Percentiles rank a stretch among this genome's conserved stretches.
Conservation (phyloP, 1,140 invertebrate genomes). For the Penaeus chinensis region DNA sequence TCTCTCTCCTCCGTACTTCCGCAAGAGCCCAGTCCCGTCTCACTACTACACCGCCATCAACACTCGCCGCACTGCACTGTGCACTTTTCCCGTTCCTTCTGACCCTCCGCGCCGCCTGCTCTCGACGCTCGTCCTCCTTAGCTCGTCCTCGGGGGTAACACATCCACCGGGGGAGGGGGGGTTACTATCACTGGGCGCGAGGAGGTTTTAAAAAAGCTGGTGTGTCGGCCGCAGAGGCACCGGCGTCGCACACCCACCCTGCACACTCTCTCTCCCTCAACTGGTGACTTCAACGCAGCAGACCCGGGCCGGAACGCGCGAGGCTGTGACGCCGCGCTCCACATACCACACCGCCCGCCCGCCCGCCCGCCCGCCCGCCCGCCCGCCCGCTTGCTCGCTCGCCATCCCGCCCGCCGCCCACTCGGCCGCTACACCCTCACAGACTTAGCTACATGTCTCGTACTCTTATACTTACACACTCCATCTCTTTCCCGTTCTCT, state of each 20-base stretch:
- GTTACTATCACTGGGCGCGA: too few relatives aligned
- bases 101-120: too few relatives aligned
- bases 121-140: too few relatives aligned
- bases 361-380: neutral
- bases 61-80: neutral
- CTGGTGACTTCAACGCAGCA: constrained; percentile 30
- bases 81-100: neutral
- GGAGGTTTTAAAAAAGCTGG: too few relatives aligned
- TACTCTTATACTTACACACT: too few relatives aligned
- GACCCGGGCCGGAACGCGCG: neutral
- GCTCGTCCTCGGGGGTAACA: too few relatives aligned
- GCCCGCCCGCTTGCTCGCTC: too few relatives aligned
- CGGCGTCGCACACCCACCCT: neutral
- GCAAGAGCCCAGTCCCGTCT: constrained; percentile 10
- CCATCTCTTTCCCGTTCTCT: constrained; percentile 31
- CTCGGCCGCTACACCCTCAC: too few relatives aligned
- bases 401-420: too few relatives aligned
- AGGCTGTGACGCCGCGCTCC: constrained; percentile 12
- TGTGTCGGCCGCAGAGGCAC: too few relatives aligned
- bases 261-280: constrained; percentile 27
- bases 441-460: too few relatives aligned
- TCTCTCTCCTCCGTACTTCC: constrained; percentile 27
- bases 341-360: neutral
- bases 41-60: constrained; percentile 9
- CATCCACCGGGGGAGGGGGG: too few relatives aligned